A percentile compares a stretch with the other conserved stretches of the same genome.
phyloP scores from a whole-genome alignment of 2,888 invertebrate genomes.

The Rhamphomyia laevipes region DNA sequence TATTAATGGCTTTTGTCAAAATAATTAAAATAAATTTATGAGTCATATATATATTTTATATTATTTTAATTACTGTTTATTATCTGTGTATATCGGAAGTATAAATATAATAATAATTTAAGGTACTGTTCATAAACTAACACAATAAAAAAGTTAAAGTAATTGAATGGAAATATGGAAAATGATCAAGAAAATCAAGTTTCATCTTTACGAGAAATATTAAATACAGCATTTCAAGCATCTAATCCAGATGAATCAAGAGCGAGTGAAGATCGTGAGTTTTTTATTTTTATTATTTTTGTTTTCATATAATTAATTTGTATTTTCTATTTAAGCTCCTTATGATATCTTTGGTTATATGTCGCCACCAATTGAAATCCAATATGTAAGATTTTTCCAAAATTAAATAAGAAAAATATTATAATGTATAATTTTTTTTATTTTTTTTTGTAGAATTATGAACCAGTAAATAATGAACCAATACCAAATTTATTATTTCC shows the following conservation, averaged over 20 bases:
- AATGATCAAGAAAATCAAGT: constrained; percentile 31
- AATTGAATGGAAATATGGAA: constrained; percentile 14
- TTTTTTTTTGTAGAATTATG: not conserved
- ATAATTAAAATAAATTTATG: too few species aligned
- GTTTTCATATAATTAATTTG: not conserved
- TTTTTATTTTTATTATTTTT: not conserved
- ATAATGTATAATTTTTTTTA: too few species aligned
- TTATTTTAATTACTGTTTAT: too few species aligned
- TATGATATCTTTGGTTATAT: constrained; percentile 10
- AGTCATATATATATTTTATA: too few species aligned
- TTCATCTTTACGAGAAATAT: constrained; percentile 19
- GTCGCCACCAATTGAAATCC: constrained; percentile 10
- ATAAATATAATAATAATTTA: too few species aligned
- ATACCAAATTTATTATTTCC: too few species aligned
- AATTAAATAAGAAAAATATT: not conserved
- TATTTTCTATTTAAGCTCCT: not conserved
- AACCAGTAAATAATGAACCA: not conserved
- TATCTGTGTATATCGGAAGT: too few species aligned
- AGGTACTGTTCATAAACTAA: too few species aligned
- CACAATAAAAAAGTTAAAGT: too few species aligned
- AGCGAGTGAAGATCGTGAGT: constrained; percentile 5
- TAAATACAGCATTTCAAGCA: constrained; percentile 16
- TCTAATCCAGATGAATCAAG: constrained; percentile 9
- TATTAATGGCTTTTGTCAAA: too few species aligned
- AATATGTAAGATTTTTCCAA: constrained; percentile 10